These are phyloP conservation scores for Semotilus atromaculatus DNA, from an alignment of 2,797 vertebrate genomes.

Conservation along the genomic window DNA sequence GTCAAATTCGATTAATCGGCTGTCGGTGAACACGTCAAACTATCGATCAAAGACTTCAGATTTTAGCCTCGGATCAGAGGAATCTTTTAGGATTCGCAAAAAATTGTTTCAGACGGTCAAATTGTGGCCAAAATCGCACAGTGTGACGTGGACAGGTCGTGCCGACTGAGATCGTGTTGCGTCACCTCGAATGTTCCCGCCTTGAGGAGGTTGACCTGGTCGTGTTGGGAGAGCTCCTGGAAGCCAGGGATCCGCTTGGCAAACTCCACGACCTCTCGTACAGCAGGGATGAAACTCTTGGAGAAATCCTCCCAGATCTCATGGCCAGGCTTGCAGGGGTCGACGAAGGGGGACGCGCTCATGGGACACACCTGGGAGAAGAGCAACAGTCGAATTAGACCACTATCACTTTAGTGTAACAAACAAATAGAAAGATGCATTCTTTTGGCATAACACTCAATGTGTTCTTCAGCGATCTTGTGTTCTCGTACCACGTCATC, in stretches of 20 bases:
- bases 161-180: neutral
- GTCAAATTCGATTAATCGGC: no score
- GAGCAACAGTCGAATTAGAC: neutral
- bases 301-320: conserved; percentile 99
- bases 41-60: no score
- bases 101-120: no score
- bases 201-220: conserved; percentile 96
- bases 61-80: no score
- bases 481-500: no score
- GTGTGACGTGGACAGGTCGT: neutral
- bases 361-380: conserved; percentile 90
- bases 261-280: conserved; percentile 97
- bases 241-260: conserved; percentile 96
- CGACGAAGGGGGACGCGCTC: conserved; percentile 90
- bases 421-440: no score
- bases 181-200: conserved; percentile 96
- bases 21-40: no score
- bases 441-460: no score
- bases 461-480: no score
- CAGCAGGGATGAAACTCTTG: conserved; percentile 95
- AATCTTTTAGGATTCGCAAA: no score
- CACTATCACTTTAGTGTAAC: conserved; percentile 2
- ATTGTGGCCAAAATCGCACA: no score
- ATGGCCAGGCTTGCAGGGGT: conserved; percentile 90
- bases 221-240: conserved; percentile 91